Evolutionary conservation across 2,888 invertebrate genomes (phyloP), one percentile per base, ranked within the genome.

Genomic region (Esperia sulphurella): DNA sequence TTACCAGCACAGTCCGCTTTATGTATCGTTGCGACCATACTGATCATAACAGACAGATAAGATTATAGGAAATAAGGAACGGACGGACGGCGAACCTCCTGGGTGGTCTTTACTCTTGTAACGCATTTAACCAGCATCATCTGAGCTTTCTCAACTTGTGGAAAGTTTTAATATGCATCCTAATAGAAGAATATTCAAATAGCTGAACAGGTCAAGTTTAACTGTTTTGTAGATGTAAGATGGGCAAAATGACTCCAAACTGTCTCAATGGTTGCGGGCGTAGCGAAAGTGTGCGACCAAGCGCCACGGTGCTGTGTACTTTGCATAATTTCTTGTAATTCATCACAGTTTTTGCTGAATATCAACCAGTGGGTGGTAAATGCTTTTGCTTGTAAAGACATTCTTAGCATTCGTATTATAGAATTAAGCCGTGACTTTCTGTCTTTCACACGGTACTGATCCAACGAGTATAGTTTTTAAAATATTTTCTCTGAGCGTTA

Each of bases 261-360:
- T 82, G 83, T 86, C 86, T 83, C 81, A 79, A 83, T 76, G 84
- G 81, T 82, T 84, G 81, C 21, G 21, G 21, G 81, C 85, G 80
- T 80, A 79, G 86, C 79, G 86, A 87, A 87, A 88, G 86, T 86
- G 79, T 82, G 80, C 75, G 83, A 80, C 74, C 60, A 54, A 57
- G 57, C 60, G 53, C 54, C 56, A 62, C 21, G 21, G 21, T 21
- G 21, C 21, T 2, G 56, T 63, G 71, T 66, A 66, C 69, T 80
- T 82, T 74, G 82, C 79, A 81, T 81, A 83, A 80, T 82, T 81
- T 79, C 75, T 75, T 66, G 71, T 79, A 79, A 79, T 81, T 75
- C 78, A 76, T 81, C 77, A 77, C 64, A 68, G 71, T 71, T 70
- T 46, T 58, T 65, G 68, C 62, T 63, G 65, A 69, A 70, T 72